phyloP scores from a whole-genome alignment of 2,888 invertebrate genomes.

The Dryadula phaetusa region DNA sequence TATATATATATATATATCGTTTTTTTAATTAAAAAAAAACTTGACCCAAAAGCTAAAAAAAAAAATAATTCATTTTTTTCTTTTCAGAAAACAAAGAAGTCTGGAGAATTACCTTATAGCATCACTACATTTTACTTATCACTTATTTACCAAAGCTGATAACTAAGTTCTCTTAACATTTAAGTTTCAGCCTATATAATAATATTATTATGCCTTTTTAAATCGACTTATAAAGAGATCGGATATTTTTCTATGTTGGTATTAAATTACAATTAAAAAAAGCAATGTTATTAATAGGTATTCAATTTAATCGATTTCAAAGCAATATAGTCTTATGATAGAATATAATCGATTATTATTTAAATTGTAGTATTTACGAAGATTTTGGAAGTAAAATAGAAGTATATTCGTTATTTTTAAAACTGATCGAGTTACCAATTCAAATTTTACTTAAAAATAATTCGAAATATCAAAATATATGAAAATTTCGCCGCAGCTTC shows the following conservation, averaged over 20 bases:
- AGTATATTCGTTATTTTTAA: too few species aligned
- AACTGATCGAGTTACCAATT: neutral
- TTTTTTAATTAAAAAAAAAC: too few species aligned
- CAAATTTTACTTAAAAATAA: neutral
- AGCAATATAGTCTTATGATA: too few species aligned
- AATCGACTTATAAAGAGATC: neutral
- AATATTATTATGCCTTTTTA: slow-evolving; percentile 2
- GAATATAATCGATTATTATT: too few species aligned
- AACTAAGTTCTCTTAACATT: slow-evolving; percentile 18
- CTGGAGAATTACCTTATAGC: slow-evolving; percentile 36
- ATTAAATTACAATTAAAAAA: neutral
- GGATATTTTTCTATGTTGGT: slow-evolving; percentile 1
- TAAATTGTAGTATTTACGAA: too few species aligned
- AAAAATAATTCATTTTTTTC: slow-evolving; percentile 15
- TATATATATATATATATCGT: too few species aligned
- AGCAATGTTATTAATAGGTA: too few species aligned
- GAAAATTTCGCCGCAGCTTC: too few species aligned
- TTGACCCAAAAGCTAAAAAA: too few species aligned
- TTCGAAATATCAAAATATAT: too few species aligned
- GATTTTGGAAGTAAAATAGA: too few species aligned
- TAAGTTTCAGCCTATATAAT: slow-evolving; percentile 5
- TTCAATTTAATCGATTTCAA: too few species aligned
- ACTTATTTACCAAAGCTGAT: slow-evolving; percentile 43
- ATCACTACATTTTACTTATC: slow-evolving; percentile 36
- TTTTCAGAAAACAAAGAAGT: slow-evolving; percentile 43